Evolutionary conservation across 2,797 vertebrate genomes (phyloP).

Genomic region (Amazona finschi): DNA sequence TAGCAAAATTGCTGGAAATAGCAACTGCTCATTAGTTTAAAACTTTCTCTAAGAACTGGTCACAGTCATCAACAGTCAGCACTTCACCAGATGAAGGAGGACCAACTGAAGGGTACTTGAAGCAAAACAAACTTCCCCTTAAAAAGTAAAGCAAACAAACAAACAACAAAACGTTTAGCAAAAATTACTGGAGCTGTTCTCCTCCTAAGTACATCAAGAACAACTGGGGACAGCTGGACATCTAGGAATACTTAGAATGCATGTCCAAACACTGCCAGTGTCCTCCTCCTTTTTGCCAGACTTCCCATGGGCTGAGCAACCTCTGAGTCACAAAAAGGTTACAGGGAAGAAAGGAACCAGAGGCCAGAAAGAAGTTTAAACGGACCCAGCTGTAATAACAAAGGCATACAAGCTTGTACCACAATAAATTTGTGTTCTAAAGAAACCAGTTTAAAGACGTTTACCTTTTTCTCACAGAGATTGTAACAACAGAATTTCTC

Average conservation of each 20-base stretch:
- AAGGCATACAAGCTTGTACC: background rate
- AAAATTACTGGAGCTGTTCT: background rate
- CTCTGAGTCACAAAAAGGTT: constrained; percentile 9
- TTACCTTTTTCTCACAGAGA: background rate
- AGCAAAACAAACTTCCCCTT: background rate
- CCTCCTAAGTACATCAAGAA: background rate
- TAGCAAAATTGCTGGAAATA: background rate
- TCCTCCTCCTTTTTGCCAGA: background rate
- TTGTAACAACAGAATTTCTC: background rate
- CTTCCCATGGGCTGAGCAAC: background rate
- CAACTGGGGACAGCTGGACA: constrained; percentile 32
- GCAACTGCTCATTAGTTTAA: background rate
- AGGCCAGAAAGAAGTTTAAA: constrained; percentile 22
- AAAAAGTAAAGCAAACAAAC: background rate
- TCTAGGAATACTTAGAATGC: constrained; percentile 62
- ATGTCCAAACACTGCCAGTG: constrained; percentile 30
- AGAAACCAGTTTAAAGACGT: constrained; percentile 21
- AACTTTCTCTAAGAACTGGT: background rate
- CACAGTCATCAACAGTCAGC: background rate
- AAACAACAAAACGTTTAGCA: background rate
- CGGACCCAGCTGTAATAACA: constrained; percentile 65
- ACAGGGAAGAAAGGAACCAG: background rate
- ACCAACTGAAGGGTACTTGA: background rate
- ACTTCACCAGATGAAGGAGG: background rate
- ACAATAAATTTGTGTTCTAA: background rate